Base-by-base conservation (phyloP, 2,797 vertebrate species). In the Alcedo quadribrachys region DNA sequence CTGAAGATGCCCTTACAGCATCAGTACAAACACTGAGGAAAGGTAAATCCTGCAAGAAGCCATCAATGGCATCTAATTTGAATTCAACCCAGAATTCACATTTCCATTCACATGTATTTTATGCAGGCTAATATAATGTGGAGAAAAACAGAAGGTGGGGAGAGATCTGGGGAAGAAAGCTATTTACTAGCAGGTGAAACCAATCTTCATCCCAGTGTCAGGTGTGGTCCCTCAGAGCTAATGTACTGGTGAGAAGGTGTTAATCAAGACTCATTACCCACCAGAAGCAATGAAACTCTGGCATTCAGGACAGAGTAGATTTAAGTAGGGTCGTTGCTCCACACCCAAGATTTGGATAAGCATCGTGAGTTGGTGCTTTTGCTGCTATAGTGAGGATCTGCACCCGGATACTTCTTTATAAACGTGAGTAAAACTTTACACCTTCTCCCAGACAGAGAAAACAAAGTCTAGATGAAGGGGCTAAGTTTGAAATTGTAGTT, bases 331-430 rank as follows among this genome's bases (percentile, higher is more conserved):
- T 37, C 27, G 20, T 61, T 89, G 15, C 2, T 11, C 12, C 3
- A 2, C 6, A 69, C 3, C 2, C 3, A 48, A 50, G 7, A 1
- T 4, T 30, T 37, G 20, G 32, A 20, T 35, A n/a, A 73, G 12
- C 0, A 0, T 3, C 2, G 1, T 51, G 46, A 42, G 15, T 19
- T 71, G 15, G 5, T 75, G 21, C 3, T 68, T 80, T 61, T 7
- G 25, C 8, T 81, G 1, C 53, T 65, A 9, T 25, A 3, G 1
- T 16, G 37, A 73, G 14, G 42, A 84, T 4, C 19, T 67, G 30
- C 14, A 70, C 17, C 18, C 18, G 60, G 67, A 24, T 0, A 0
- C 9, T 54, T 40, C 30, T 35, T 71, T 54, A 25, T 62, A 93
- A 89, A 85, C 5, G 9, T 45, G 12, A 85, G 54, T 53, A 75